Base-by-base conservation (phyloP, 2,888 invertebrate genomes). In the Autographa pulchrina region DNA sequence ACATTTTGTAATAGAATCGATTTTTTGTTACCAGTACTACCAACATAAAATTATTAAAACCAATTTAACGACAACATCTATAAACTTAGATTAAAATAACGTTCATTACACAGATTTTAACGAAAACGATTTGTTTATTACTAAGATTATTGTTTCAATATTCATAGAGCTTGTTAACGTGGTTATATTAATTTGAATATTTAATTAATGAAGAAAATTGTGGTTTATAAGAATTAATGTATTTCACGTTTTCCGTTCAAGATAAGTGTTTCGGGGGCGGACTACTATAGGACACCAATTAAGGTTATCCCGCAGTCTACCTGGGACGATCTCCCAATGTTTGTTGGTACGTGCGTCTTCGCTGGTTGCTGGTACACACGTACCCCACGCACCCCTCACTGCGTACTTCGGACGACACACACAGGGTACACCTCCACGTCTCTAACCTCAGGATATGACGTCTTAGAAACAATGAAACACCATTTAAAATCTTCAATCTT, bases 61-160 rank as follows among this genome's bases (percentile, higher is more conserved):
- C n/a, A 43, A 56, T 59, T 62, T 48, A 78, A 78, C 38, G 56
- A 78, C 62, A 72, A 65, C 60, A 38, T 6, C 9, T 13, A 59
- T 52, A 72, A 75, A 56, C 48, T 14, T 0, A 16, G 59, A 72
- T 75, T 72, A 67, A 72, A 60, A 31, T 54, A 58, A 20, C 35
- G 67, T 77, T 81, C 69, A 78, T 78, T 62, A 75, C 43, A 63
- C 16, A 20, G 38, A 70, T 78, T 54, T 74, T 75, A 82, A 74
- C 67, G 20, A 54, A 77, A 86, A 75, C 67, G 68, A 75, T 75
- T 65, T 75, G 73, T 84, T 78, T 78, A 79, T 71, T 78, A 71
- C 69, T 72, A 65, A 77, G 76, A 86, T 83, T 75, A 81, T 65
- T 62, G 48, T 43, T 81, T 86, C 62, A 83, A 83, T 86, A 86